Evolutionary conservation across 2,888 invertebrate species (phyloP), one percentile per base, ranked within the genome.

Genomic region (Mesoligia furuncula): DNA sequence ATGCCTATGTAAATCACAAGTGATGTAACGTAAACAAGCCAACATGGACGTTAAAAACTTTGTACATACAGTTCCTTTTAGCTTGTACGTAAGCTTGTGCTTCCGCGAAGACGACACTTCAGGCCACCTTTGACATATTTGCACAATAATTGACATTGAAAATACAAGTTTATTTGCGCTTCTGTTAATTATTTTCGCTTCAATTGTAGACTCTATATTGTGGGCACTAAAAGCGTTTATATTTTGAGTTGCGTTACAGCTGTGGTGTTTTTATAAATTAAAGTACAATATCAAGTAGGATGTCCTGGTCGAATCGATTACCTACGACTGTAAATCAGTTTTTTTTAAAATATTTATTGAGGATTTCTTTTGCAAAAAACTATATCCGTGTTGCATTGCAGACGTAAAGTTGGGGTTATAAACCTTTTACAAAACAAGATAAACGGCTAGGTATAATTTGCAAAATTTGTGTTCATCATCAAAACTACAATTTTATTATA

Each of bases 41-140:
- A 88, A 83, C 24, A 31, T 79, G 36, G 45, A 77, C 67, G 24
- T 75, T 86, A 81, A 27, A 0, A 0, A 1, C 36, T 20, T 31
- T 72, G 11, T 0, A 0, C 4, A 82, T 86, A 88, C 59, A 84
- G 81, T 81, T 62, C 69, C 61, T 74, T 88, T 88, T 91, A 31
- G 74, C 69, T 80, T 70, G 71, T 59, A 9, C 42, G 13, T 42
- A 66, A 59, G 67, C 31, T 62, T 80, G 66, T 70, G 82, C 84
- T 91, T 91, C 90, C 90, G 89, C 59, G 75, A 89, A 79, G 79
- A 85, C 66, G 85, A 85, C 89, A 88, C 84, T 84, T 89, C 61
- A 68, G 75, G 75, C 83, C 79, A 90, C 90, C 90, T 91, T 90
- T 92, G 90, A 89, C 91, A 90, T 90, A 88, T 91, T 93, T 90